A percentile compares a stretch with the other conserved stretches of the same genome.
Evolutionary conservation across 2,888 invertebrate species (phyloP).

Genomic region (Monopis laevigella): DNA sequence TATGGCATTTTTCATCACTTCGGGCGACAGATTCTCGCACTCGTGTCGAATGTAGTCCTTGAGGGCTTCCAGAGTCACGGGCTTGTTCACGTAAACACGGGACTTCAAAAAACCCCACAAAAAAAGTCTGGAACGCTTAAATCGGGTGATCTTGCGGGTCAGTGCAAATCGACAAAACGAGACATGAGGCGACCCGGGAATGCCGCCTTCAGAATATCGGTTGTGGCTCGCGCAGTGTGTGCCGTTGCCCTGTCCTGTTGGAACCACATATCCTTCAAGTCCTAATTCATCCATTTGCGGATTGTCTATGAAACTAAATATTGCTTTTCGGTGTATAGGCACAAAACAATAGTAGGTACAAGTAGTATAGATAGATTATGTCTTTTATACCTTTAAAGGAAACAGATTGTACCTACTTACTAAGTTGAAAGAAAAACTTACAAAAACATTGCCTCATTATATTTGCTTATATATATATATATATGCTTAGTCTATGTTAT

Average conservation of each 20-base stretch:
- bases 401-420: no score
- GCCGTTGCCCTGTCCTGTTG: slow-evolving; percentile 17
- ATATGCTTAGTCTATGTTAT: no score
- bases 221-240: slow-evolving; percentile 18
- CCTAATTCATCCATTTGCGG: no score
- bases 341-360: no score
- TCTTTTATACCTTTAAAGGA: no score
- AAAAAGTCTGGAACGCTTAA: slow-evolving; percentile 15
- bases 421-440: no score
- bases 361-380: no score
- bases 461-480: no score
- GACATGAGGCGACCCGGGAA: slow-evolving; percentile 14
- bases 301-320: no score
- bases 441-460: no score
- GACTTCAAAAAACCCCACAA: slow-evolving; percentile 15
- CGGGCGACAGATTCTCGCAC: slow-evolving; percentile 7
- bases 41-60: slow-evolving; percentile 12
- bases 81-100: slow-evolving; percentile 14
- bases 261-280: no score
- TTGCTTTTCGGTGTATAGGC: no score
- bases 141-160: slow-evolving; percentile 16
- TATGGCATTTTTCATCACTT: slow-evolving; percentile 13
- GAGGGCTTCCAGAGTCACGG: slow-evolving; percentile 12
- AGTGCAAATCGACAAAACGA: slow-evolving; percentile 14
- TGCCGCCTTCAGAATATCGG: slow-evolving; percentile 16